Evolutionary conservation across 2,888 invertebrate genomes (phyloP).

Genomic region (Xanthorhoe designata): DNA sequence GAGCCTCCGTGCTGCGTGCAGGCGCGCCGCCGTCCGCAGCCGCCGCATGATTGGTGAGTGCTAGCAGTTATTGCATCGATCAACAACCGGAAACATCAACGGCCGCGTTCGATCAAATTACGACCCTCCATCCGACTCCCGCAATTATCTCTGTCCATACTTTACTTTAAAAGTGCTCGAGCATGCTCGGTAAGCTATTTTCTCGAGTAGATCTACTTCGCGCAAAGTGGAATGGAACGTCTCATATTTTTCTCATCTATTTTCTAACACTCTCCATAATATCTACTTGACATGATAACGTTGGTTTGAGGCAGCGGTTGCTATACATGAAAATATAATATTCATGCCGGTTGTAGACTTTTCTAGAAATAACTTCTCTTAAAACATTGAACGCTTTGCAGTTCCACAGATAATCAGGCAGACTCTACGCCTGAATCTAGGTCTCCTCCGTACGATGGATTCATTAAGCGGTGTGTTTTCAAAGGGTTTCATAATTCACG

Average conservation of each 20-base stretch:
- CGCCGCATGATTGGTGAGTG: slow-evolving; percentile 86
- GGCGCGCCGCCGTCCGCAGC: slow-evolving; percentile 84
- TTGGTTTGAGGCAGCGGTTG: slow-evolving; percentile 5
- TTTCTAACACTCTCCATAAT: slow-evolving; percentile 25
- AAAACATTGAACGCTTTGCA: slow-evolving; percentile 15
- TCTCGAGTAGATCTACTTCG: slow-evolving; percentile 19
- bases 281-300: slow-evolving; percentile 27
- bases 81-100: not conserved
- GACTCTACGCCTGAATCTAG: slow-evolving; percentile 1
- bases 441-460: slow-evolving; percentile 14
- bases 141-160: not conserved
- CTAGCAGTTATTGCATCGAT: not conserved
- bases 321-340: slow-evolving; percentile 13
- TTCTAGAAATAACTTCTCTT: slow-evolving; percentile 11
- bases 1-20: slow-evolving; percentile 86
- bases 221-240: slow-evolving; percentile 14
- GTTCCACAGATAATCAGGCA: not conserved
- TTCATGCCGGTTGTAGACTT: slow-evolving; percentile 7
- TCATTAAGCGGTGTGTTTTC: slow-evolving; percentile 31
- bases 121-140: not conserved
- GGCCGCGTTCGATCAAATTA: slow-evolving; percentile 4
- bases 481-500: slow-evolving; percentile 66
- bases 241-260: slow-evolving; percentile 29
- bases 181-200: slow-evolving; percentile 9
- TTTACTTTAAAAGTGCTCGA: slow-evolving; percentile 6